These are phyloP conservation scores for Phthorimaea operculella DNA, from an alignment of 1,140 invertebrate species.

Conservation along the genomic window DNA sequence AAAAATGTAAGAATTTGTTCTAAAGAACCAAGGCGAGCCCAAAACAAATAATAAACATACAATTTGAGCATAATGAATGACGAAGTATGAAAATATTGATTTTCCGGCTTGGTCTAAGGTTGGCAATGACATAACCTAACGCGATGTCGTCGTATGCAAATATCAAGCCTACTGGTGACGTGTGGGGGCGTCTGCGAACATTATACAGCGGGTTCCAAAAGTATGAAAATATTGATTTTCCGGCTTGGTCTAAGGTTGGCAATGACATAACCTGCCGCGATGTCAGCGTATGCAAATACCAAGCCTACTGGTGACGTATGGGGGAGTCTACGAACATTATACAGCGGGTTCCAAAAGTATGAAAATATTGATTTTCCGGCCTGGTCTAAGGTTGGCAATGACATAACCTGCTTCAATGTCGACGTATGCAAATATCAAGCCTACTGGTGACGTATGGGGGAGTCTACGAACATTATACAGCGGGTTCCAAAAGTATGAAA, in stretches of 20 bases:
- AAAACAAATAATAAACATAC: too few relatives aligned
- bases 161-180: not conserved
- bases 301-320: too few relatives aligned
- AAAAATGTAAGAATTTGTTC: too few relatives aligned
- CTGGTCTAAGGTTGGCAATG: not conserved
- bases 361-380: slow-evolving; percentile 17
- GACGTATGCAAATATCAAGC: not conserved
- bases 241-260: not conserved
- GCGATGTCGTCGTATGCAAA: not conserved
- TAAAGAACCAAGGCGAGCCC: too few relatives aligned
- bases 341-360: not conserved
- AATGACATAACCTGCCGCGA: too few relatives aligned
- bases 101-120: slow-evolving; percentile 9
- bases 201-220: not conserved
- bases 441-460: too few relatives aligned
- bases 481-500: not conserved
- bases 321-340: too few relatives aligned
- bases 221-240: slow-evolving; percentile 14
- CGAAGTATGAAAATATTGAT: slow-evolving; percentile 10
- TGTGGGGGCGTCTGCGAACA: too few relatives aligned
- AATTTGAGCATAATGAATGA: too few relatives aligned
- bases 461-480: too few relatives aligned
- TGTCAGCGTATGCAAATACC: not conserved
- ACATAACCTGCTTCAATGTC: not conserved
- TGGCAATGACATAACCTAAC: not conserved